These are phyloP conservation scores for Austrofundulus limnaeus DNA, from an alignment of 2,113 vertebrate genomes.

Conservation along the genomic window DNA sequence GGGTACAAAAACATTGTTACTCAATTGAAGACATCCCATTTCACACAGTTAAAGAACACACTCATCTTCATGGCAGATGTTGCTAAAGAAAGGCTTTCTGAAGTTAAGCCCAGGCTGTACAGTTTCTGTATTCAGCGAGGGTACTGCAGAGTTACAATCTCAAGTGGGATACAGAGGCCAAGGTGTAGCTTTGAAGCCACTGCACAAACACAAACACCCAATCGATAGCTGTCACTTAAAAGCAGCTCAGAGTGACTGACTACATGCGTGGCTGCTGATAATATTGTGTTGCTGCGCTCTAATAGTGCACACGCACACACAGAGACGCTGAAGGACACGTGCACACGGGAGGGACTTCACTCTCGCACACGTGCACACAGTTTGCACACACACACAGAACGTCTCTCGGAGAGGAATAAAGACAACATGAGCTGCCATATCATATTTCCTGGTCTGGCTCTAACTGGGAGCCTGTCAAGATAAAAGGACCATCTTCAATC, in stretches of 20 bases:
- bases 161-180: constrained; percentile 51
- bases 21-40: constrained; percentile 12
- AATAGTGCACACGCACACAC: constrained; percentile 18
- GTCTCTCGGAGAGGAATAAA: constrained; percentile 44
- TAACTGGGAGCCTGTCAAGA: constrained; percentile 67
- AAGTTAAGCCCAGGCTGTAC: constrained; percentile 32
- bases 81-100: constrained; percentile 14
- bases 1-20: constrained; percentile 28
- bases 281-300: constrained; percentile 34
- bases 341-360: constrained; percentile 3
- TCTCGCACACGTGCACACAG: background rate
- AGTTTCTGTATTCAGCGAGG: constrained; percentile 36
- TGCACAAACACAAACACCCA: constrained; percentile 57
- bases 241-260: constrained; percentile 61
- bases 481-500: constrained; percentile 69
- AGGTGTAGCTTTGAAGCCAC: constrained; percentile 61
- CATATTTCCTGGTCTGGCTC: constrained; percentile 63
- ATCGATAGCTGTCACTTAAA: constrained; percentile 73
- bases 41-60: constrained; percentile 15
- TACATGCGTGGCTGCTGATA: constrained; percentile 46
- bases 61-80: constrained; percentile 22
- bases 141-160: constrained; percentile 44
- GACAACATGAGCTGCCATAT: constrained; percentile 66
- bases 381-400: constrained; percentile 11
- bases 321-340: constrained; percentile 9